These are phyloP conservation scores for Sebastes oblongus DNA, from an alignment of 2,797 vertebrate genomes.

Conservation along the genomic window DNA sequence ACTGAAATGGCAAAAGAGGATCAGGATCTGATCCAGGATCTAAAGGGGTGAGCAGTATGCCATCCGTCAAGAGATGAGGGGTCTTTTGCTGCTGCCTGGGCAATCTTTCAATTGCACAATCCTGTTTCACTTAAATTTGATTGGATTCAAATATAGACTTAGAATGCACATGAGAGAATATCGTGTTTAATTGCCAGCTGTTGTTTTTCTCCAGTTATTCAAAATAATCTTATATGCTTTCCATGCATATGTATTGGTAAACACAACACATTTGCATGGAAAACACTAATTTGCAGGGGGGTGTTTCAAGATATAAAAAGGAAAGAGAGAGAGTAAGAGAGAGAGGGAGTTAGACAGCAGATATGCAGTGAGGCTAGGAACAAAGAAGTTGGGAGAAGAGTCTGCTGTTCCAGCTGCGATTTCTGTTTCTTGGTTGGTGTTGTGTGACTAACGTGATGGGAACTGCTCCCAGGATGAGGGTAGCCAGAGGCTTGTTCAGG, in stretches of 20 bases:
- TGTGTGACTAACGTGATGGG: constrained; percentile 57
- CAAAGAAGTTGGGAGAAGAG: neutral
- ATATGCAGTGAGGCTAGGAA: neutral
- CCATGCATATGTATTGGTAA: neutral
- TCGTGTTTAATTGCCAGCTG: neutral
- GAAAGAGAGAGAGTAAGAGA: neutral
- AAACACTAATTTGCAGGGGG: neutral
- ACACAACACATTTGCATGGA: neutral
- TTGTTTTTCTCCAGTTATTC: neutral
- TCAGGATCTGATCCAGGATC: neutral
- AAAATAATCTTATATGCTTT: neutral
- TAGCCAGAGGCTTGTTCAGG: constrained; percentile 53
- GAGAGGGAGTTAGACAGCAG: neutral
- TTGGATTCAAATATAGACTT: neutral
- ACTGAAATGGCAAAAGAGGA: neutral
- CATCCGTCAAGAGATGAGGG: neutral
- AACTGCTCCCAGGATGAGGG: constrained; percentile 42
- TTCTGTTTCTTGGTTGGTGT: constrained; percentile 36
- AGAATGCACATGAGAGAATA: neutral
- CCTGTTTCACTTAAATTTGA: neutral
- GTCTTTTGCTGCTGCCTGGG: neutral
- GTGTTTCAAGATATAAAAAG: neutral
- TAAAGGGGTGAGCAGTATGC: neutral
- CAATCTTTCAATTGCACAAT: neutral
- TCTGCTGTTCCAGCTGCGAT: constrained; percentile 3